These are phyloP conservation scores for Diploptera punctata DNA, from an alignment of 2,888 invertebrate species.

Conservation along the genomic window DNA sequence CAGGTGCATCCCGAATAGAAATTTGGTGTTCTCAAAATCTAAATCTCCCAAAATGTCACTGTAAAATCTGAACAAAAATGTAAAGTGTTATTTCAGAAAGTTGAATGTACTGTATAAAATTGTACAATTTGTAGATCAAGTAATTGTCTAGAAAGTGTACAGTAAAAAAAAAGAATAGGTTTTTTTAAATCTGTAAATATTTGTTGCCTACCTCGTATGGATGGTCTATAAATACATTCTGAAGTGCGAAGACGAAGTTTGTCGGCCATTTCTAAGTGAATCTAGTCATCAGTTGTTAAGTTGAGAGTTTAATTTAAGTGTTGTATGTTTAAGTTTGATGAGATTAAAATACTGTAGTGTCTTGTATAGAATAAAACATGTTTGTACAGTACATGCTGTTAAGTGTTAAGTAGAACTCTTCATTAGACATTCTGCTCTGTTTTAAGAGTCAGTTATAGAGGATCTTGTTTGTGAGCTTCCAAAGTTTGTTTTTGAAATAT, in stretches of 20 bases:
- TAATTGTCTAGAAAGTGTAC: not conserved
- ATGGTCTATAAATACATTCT: not conserved
- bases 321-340: too few relatives aligned
- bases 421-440: too few relatives aligned
- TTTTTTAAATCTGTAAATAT: not conserved
- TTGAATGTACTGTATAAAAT: conserved; percentile 19
- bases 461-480: too few relatives aligned
- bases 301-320: too few relatives aligned
- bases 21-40: not conserved
- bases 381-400: too few relatives aligned
- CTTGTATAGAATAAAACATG: too few relatives aligned
- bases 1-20: conserved; percentile 25
- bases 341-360: too few relatives aligned
- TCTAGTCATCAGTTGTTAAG: too few relatives aligned
- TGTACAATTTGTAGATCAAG: not conserved
- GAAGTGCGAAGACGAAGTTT: not conserved
- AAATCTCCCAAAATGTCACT: not conserved
- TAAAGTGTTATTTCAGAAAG: not conserved
- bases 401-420: too few relatives aligned
- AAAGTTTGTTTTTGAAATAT: too few relatives aligned
- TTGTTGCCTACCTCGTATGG: not conserved
- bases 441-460: too few relatives aligned
- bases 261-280: too few relatives aligned
- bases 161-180: not conserved
- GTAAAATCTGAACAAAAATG: not conserved